Conservation (phyloP, 2,113 vertebrate species). For the Pangasianodon hypophthalmus region DNA sequence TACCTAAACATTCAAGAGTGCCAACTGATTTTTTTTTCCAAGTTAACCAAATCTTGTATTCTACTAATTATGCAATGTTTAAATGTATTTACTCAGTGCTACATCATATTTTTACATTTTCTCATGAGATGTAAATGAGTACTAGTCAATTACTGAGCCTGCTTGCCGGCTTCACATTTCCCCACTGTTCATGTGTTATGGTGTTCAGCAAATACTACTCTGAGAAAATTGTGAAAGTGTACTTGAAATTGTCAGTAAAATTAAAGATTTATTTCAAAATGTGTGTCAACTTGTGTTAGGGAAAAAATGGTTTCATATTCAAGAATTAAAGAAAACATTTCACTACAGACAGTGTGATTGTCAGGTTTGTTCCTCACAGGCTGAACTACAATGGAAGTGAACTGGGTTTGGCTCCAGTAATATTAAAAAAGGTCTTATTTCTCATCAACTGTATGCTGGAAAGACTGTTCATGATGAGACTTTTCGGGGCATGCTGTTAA, state of each 20-base stretch:
- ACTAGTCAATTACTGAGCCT: neutral
- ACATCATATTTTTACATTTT: too few species aligned
- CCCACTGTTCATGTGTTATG: neutral
- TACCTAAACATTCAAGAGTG: neutral
- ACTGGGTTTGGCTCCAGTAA: neutral
- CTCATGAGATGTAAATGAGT: too few species aligned
- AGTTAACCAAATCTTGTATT: neutral
- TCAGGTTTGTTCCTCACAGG: neutral
- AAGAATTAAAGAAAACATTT: neutral
- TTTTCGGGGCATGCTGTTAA: neutral
- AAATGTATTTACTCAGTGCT: neutral
- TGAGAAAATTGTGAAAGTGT: neutral
- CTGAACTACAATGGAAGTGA: neutral
- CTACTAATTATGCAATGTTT: neutral
- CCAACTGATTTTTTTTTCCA: neutral
- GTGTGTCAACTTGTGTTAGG: neutral
- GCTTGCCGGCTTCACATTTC: neutral
- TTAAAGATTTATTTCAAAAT: neutral
- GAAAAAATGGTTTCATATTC: neutral
- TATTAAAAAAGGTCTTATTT: neutral
- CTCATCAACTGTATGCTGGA: neutral
- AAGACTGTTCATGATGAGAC: neutral
- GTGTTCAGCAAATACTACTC: neutral
- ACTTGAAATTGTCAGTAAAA: neutral
- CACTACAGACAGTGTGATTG: neutral